Evolutionary conservation across 2,113 vertebrate species (phyloP), one percentile per base, ranked within the genome.

Genomic region (Neodontobutis hainanensis): DNA sequence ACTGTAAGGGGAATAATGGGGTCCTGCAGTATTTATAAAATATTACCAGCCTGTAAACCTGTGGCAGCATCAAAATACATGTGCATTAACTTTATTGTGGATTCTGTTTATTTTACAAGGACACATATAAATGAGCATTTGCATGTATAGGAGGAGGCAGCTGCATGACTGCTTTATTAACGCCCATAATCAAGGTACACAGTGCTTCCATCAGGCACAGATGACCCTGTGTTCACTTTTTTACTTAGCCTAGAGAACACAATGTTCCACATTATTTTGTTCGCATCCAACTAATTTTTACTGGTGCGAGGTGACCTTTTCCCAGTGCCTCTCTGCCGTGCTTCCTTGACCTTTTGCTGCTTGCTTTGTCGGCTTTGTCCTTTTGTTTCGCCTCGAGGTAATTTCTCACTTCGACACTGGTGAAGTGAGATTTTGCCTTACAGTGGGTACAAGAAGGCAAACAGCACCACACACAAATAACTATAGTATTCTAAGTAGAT

Each of bases 261-360:
- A 3, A 16, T 62, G 71, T 77, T 70, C 65, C 59, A 67, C 49
- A 48, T 65, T 62, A 75, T 80, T 83, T 85, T 82, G 65, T 65
- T 85, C 74, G 57, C 72, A 85, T 78, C 55, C 73, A 67, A 45
- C 77, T 65, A 27, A 71, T 85, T 84, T 63, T 68, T 62, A 71
- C 66, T 69, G 65, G 59, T 80, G 68, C 83, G 58, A 52, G 75
- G 36, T 62, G 84, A 90, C 88, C 87, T 90, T 92, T 90, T 81
- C 78, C n/a, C 53, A 16, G 14, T 48, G 42, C 71, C 58, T 73
- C 80, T 78, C 73, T 61, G 75, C 58, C 62, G 75, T 51, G 77
- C 76, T 75, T 90, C 84, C 84, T 92, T 91, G 91, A 91, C 91
- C 88, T 92, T 92, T 70, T 50, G 36, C 70, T 35, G 73, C 74